phyloP scores from a whole-genome alignment of 2,888 invertebrate genomes.

The Scaptodrosophila latifasciaeformis region DNA sequence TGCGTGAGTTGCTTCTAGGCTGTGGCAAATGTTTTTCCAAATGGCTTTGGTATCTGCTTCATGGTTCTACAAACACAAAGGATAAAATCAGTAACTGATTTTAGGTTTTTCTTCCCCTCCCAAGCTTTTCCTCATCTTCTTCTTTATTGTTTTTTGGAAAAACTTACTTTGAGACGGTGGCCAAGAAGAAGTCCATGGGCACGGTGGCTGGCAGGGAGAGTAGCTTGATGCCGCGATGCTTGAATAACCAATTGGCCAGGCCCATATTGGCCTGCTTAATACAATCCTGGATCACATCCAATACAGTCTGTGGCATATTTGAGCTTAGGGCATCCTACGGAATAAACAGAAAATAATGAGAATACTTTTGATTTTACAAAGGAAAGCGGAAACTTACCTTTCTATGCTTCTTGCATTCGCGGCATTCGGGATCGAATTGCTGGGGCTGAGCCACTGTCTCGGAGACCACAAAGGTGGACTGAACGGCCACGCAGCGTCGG shows the following conservation, averaged over 20 bases:
- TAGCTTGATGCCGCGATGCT: conserved; percentile 86
- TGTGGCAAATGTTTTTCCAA: conserved; percentile 63
- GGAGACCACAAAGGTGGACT: conserved; percentile 88
- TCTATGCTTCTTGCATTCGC: conserved; percentile 90
- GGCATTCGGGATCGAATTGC: conserved; percentile 90
- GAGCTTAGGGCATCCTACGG: conserved; percentile 88
- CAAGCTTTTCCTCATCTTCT: conserved; percentile 7
- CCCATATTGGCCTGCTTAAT: conserved; percentile 95
- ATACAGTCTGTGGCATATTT: conserved; percentile 91
- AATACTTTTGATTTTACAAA: conserved; percentile 17
- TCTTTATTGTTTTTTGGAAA: background rate
- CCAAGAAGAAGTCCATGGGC: conserved; percentile 91
- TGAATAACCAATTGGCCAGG: conserved; percentile 91
- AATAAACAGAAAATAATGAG: conserved; percentile 36
- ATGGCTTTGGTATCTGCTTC: conserved; percentile 55
- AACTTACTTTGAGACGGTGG: conserved; percentile 90
- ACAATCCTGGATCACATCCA: conserved; percentile 93
- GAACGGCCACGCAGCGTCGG: conserved; percentile 91
- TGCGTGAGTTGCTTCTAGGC: conserved; percentile 31
- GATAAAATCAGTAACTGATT: background rate
- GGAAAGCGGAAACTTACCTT: conserved; percentile 78
- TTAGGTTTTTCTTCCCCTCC: background rate
- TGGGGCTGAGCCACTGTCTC: conserved; percentile 80
- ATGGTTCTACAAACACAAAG: conserved; percentile 51
- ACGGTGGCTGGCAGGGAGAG: conserved; percentile 90